These are phyloP conservation scores for Ceyx melanurus DNA, from an alignment of 2,113 vertebrate genomes.

Conservation along the genomic window DNA sequence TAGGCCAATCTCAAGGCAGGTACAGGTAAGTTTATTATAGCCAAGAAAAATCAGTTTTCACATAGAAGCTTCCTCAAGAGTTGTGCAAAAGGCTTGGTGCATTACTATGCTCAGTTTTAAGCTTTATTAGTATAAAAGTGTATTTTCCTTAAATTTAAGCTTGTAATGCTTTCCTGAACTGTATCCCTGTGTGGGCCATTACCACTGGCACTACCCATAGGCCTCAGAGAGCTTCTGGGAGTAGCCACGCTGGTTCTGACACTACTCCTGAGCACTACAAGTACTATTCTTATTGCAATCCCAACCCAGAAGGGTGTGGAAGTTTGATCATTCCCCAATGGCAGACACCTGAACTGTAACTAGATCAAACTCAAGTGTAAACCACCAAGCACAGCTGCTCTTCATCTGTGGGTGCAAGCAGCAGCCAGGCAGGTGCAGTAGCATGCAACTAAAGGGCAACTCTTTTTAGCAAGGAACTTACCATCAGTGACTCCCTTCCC, in stretches of 20 bases:
- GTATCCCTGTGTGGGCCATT: fast-evolving
- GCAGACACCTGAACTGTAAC: background rate
- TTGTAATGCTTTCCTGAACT: background rate
- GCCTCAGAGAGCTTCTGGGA: background rate
- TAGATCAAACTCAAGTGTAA: background rate
- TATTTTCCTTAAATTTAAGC: background rate
- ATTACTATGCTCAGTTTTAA: background rate
- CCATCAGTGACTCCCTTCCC: background rate
- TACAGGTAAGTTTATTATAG: fast-evolving
- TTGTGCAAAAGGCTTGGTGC: background rate
- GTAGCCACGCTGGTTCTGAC: background rate
- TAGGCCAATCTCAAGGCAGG: background rate
- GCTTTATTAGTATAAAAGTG: background rate
- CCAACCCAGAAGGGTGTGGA: background rate
- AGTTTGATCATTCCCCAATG: background rate
- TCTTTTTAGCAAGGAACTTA: background rate
- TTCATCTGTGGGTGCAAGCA: background rate
- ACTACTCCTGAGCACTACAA: background rate
- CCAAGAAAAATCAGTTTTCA: background rate
- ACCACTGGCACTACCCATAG: background rate
- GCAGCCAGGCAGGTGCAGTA: background rate
- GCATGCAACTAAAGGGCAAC: background rate
- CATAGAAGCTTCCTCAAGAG: background rate
- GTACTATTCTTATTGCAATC: background rate
- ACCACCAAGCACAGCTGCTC: background rate